Base-by-base conservation (phyloP, 2,797 vertebrate genomes). In the Brachyrhaphis roseni region DNA sequence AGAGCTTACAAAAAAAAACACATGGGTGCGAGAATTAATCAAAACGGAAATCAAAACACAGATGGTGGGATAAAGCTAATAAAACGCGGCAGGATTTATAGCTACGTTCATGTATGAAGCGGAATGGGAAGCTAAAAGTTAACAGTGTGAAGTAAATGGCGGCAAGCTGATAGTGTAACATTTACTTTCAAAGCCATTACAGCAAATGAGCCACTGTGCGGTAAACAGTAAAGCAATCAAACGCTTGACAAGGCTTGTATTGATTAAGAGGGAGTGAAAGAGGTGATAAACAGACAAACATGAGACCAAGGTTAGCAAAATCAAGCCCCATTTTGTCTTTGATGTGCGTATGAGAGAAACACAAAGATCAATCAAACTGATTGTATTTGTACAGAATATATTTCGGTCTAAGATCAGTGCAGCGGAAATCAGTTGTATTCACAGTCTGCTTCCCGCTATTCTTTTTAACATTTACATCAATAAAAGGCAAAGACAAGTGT, bases 191-290 rank as follows among this genome's bases (percentile, higher is more conserved):
- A 84, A 86, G 92, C 92, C 88, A 93, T 94, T 93, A 92, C 80
- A 91, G 90, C 87, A 93, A 94, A 94, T 93, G 94, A 95, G 90
- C 90, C 89, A 90, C 85, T 88, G 92, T 92, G 92, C 90, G 90
- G 92, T 91, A 94, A 94, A 94, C 92, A 94, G 90, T 87, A 87
- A 92, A 93, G 91, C 92, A 93, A 93, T 94, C 91, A 92, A 91
- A 94, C 75, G 86, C 84, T 91, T 94, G 92, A 93, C 93, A 88
- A 88, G 87, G 87, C 91, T 79, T 90, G 89, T 90, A 94, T 93
- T 94, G 92, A 92, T 93, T 85, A 87, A 91, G 86, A 82, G 80
- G 75, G 72, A 78, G 82, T 76, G 79, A 84, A 85, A 78, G 84
- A 87, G 81, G 91, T 80, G 88, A 87, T 78, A 82, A 71, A 72